Evolutionary conservation across 1,140 invertebrate species (phyloP).

Genomic region (Pseudomyrmex concolor): DNA sequence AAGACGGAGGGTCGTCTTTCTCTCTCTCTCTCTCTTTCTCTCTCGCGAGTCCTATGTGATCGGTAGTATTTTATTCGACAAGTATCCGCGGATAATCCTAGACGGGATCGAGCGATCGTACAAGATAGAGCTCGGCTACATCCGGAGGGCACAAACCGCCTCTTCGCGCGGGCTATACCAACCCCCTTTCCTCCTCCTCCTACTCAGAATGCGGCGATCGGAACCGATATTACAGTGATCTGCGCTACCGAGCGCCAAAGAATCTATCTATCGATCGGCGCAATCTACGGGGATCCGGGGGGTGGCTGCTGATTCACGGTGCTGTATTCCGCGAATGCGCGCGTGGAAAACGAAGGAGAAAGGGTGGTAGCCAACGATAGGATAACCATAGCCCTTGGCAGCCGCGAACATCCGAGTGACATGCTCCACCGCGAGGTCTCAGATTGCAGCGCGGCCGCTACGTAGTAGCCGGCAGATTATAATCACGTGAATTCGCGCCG

Average conservation of each 20-base stretch:
- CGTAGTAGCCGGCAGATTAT: slow-evolving; percentile 67
- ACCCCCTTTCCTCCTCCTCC: not conserved
- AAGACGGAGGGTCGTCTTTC: not conserved
- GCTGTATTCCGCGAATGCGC: slow-evolving; percentile 65
- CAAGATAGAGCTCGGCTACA: slow-evolving; percentile 34
- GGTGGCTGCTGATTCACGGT: slow-evolving; percentile 65
- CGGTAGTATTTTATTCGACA: slow-evolving; percentile 48
- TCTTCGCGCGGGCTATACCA: slow-evolving; percentile 19
- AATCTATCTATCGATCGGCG: slow-evolving; percentile 71
- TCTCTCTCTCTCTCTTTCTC: too few relatives aligned
- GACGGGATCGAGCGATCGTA: slow-evolving; percentile 41
- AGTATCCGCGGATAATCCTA: slow-evolving; percentile 29
- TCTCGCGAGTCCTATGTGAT: not conserved
- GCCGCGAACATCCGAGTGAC: slow-evolving; percentile 75
- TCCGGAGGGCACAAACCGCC: slow-evolving; percentile 48
- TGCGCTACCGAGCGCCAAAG: slow-evolving; percentile 63
- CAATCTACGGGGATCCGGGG: slow-evolving; percentile 63
- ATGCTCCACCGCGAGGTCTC: slow-evolving; percentile 71
- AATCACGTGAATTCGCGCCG: slow-evolving; percentile 62
- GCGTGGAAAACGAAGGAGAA: slow-evolving; percentile 50
- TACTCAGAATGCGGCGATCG: slow-evolving; percentile 43
- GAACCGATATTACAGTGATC: slow-evolving; percentile 72
- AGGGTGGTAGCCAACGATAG: slow-evolving; percentile 68
- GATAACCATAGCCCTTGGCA: slow-evolving; percentile 77
- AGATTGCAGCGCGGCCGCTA: slow-evolving; percentile 65